Evolutionary conservation across 2,888 invertebrate species (phyloP).

Genomic region (Xanthia icteritia): DNA sequence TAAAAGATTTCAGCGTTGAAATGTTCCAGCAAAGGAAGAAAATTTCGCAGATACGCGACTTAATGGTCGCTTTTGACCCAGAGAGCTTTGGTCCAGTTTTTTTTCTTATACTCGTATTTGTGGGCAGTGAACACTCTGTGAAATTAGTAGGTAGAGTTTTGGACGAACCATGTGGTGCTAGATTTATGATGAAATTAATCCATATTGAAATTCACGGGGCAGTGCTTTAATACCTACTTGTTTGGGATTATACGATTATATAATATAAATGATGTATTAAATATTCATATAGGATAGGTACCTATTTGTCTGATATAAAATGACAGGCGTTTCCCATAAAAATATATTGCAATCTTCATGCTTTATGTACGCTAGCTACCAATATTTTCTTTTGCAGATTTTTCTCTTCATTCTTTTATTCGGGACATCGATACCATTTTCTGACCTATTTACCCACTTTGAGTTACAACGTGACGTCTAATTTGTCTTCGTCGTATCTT

Average conservation of each 20-base stretch:
- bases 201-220: slow-evolving; percentile 20
- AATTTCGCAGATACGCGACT: slow-evolving; percentile 28
- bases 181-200: slow-evolving; percentile 10
- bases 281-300: neutral
- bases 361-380: neutral
- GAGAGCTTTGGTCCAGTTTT: slow-evolving; percentile 8
- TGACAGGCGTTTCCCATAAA: neutral
- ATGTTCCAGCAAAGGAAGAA: slow-evolving; percentile 40
- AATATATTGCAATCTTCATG: neutral
- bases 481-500: slow-evolving; percentile 5
- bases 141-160: slow-evolving; percentile 4
- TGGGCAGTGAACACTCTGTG: neutral
- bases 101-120: neutral
- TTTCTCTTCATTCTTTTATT: neutral
- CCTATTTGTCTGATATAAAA: neutral
- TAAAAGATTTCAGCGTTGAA: slow-evolving; percentile 54
- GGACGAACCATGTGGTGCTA: neutral
- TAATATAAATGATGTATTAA: slow-evolving; percentile 1
- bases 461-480: neutral
- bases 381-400: neutral
- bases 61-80: slow-evolving; percentile 45
- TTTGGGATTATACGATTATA: slow-evolving; percentile 23
- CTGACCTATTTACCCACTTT: neutral
- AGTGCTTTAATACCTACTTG: slow-evolving; percentile 4
- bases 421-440: neutral